Conservation (phyloP, 1,140 invertebrate species). For the Polypedilum vanderplanki region DNA sequence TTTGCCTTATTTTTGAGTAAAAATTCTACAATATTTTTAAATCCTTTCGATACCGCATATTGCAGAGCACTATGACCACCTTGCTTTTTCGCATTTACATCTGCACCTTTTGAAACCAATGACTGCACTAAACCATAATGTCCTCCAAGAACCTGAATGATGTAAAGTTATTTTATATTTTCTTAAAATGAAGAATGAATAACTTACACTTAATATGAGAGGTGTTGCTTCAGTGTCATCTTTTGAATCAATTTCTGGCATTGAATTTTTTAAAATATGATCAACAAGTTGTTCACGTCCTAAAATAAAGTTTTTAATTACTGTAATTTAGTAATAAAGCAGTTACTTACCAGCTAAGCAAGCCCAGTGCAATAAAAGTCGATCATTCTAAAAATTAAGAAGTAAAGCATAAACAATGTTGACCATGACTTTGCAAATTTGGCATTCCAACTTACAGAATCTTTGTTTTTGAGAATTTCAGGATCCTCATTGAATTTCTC, state of each 20-base stretch:
- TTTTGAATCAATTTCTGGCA: not conserved
- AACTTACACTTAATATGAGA: not conserved
- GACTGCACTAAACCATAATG: not conserved
- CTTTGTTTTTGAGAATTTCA: not conserved
- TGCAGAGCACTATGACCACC: not conserved
- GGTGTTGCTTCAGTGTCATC: not conserved
- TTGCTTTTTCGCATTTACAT: not conserved
- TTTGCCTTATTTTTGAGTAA: not conserved
- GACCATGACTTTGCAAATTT: not conserved
- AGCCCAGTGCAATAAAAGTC: not conserved
- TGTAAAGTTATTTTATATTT: too few species aligned
- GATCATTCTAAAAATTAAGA: conserved; percentile 6
- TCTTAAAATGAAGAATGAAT: too few species aligned
- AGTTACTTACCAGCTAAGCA: not conserved
- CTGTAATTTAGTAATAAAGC: too few species aligned
- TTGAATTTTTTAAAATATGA: not conserved
- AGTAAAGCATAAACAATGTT: not conserved
- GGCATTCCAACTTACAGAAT: not conserved
- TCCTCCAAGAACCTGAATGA: not conserved
- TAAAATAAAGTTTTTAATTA: too few species aligned
- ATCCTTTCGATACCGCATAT: not conserved
- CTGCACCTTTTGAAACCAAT: not conserved
- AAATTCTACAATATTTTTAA: not conserved
- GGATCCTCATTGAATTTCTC: not conserved
- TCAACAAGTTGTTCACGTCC: not conserved